phyloP scores from a whole-genome alignment of 2,113 vertebrate species.

The Bungarus multicinctus region DNA sequence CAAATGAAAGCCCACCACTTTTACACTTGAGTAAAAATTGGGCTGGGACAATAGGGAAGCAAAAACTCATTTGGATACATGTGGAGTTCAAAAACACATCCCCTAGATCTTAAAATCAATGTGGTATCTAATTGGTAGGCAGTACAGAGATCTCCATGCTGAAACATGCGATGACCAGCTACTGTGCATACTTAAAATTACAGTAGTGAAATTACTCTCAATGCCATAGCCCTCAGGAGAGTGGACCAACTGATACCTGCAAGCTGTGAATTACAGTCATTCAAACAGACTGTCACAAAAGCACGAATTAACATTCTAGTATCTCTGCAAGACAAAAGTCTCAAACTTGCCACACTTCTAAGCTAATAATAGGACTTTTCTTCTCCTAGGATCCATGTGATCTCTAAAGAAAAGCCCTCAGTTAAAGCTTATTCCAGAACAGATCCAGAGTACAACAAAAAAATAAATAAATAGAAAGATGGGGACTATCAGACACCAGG shows the following conservation, averaged over 20 bases:
- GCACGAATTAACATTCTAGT: conserved; percentile 60
- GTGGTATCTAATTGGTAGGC: conserved; percentile 47
- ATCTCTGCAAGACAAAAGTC: conserved; percentile 41
- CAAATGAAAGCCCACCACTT: conserved; percentile 64
- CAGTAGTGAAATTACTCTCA: conserved; percentile 40
- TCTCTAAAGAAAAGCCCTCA: conserved; percentile 64
- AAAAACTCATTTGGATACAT: conserved; percentile 74
- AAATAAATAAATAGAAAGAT: neutral
- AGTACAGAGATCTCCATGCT: conserved; percentile 45
- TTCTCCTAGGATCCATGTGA: conserved; percentile 52
- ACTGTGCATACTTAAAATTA: conserved; percentile 57
- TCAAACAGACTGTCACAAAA: conserved; percentile 55
- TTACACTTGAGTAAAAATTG: conserved; percentile 67
- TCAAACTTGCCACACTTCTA: conserved; percentile 62
- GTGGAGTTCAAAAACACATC: conserved; percentile 65
- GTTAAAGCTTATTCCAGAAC: conserved; percentile 56
- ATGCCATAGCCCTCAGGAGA: conserved; percentile 45
- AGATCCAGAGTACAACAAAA: conserved; percentile 48
- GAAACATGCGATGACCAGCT: conserved; percentile 34
- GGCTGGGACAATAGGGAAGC: conserved; percentile 64
- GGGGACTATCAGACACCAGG: conserved; percentile 22
- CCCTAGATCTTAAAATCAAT: conserved; percentile 61
- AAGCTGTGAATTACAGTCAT: conserved; percentile 64
- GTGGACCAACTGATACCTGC: conserved; percentile 45
- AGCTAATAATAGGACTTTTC: conserved; percentile 58